Evolutionary conservation across 2,113 vertebrate species (phyloP).

Genomic region (Dromiciops gliroides): DNA sequence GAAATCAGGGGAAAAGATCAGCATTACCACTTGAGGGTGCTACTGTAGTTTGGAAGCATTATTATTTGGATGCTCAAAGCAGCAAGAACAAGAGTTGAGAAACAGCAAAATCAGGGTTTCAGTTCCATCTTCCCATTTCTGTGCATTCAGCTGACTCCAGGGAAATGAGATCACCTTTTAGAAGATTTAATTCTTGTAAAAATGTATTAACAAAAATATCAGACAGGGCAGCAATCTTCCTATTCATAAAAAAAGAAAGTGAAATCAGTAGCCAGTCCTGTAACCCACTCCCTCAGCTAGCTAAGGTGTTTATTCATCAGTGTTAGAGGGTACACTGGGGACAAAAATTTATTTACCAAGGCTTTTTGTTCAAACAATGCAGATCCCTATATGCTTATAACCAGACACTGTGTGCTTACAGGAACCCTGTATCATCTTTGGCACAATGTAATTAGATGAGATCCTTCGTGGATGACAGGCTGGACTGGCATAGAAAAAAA

Average conservation of each 20-base stretch:
- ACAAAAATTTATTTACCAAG: background rate
- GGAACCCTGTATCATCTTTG: too few relatives aligned
- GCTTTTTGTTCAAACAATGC: background rate
- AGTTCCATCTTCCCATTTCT: background rate
- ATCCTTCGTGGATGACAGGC: background rate
- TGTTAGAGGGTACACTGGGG: background rate
- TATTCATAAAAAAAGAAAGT: background rate
- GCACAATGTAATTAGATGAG: background rate
- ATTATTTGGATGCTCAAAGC: conserved; percentile 1
- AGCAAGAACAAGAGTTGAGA: conserved; percentile 30
- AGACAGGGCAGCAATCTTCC: background rate
- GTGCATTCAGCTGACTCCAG: background rate
- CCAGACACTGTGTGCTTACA: background rate
- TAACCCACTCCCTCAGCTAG: background rate
- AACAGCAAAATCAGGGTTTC: conserved; percentile 51
- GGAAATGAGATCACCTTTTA: background rate
- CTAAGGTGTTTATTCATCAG: background rate
- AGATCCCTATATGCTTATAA: background rate
- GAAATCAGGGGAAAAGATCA: conserved; percentile 43
- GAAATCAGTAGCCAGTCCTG: background rate
- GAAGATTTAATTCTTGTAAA: conserved; percentile 13
- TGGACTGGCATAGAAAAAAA: too few relatives aligned
- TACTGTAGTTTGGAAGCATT: conserved; percentile 75
- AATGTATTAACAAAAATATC: conserved; percentile 20
- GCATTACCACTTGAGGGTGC: conserved; percentile 82